Conservation (phyloP, 2,113 vertebrate genomes). For the Shinisaurus crocodilurus region DNA sequence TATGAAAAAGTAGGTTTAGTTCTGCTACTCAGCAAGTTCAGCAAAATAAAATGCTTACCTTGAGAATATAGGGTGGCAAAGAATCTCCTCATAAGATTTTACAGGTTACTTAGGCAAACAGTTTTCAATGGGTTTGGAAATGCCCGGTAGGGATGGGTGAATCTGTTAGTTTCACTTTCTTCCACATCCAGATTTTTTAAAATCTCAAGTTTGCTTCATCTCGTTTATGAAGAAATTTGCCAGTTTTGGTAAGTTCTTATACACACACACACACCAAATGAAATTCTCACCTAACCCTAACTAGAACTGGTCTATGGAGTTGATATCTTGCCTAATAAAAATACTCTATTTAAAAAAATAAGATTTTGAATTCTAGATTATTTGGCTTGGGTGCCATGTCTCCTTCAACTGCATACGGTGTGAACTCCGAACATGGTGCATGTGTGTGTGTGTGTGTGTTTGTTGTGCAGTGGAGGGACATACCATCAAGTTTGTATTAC, state of each 20-base stretch:
- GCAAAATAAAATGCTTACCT: not conserved
- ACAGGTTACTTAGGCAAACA: fast-evolving
- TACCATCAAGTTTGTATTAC: not conserved
- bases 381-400: not conserved
- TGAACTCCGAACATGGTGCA: not conserved
- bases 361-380: not conserved
- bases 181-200: no score
- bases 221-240: no score
- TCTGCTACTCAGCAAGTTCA: not conserved
- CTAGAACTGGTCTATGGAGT: not conserved
- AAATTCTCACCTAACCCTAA: not conserved
- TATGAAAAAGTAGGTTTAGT: not conserved
- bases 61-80: not conserved
- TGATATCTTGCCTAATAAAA: not conserved
- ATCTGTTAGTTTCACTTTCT: no score
- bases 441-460: no score
- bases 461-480: fast-evolving
- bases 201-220: no score
- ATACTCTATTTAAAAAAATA: not conserved
- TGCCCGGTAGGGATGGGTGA: no score
- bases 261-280: not conserved
- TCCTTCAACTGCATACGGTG: not conserved
- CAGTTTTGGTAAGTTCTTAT: no score
- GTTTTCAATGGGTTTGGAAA: fast-evolving
- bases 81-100: fast-evolving